phyloP scores from a whole-genome alignment of 2,888 invertebrate species.

The Minunthozetes semirufus region DNA sequence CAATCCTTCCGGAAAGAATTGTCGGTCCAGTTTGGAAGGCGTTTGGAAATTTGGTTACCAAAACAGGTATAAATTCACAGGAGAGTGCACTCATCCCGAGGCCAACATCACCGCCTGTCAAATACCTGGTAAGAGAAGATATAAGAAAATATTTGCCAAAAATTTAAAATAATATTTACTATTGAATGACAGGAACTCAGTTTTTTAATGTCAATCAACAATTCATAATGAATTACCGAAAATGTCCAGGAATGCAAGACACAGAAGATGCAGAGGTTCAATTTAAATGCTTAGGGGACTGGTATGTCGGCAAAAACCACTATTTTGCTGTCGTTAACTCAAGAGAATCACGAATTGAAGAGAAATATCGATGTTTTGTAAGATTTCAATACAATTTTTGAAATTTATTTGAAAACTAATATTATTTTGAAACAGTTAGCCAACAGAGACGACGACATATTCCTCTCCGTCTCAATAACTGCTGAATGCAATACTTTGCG shows the following conservation, averaged over 20 bases:
- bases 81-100: constrained; percentile 78
- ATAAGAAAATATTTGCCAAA: too few species aligned
- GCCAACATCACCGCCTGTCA: constrained; percentile 89
- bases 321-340: constrained; percentile 96
- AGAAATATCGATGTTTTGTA: constrained; percentile 82
- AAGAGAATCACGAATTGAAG: constrained; percentile 88
- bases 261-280: constrained; percentile 86
- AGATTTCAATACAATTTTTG: constrained; percentile 40
- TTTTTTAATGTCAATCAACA: constrained; percentile 94
- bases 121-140: constrained; percentile 69
- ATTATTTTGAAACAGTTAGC: constrained; percentile 54
- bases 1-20: constrained; percentile 81
- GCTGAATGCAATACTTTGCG: constrained; percentile 86
- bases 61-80: constrained; percentile 69
- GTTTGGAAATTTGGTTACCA: constrained; percentile 94
- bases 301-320: constrained; percentile 92
- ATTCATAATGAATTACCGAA: constrained; percentile 86
- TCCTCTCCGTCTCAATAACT: constrained; percentile 83
- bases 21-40: constrained; percentile 83
- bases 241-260: constrained; percentile 79
- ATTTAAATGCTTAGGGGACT: constrained; percentile 86
- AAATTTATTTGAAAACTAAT: neutral
- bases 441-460: constrained; percentile 87
- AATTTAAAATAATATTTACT: neutral
- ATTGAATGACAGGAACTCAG: constrained; percentile 59